These are phyloP conservation scores for Tachuris rubrigastra DNA, from an alignment of 2,113 vertebrate genomes.

Conservation along the genomic window DNA sequence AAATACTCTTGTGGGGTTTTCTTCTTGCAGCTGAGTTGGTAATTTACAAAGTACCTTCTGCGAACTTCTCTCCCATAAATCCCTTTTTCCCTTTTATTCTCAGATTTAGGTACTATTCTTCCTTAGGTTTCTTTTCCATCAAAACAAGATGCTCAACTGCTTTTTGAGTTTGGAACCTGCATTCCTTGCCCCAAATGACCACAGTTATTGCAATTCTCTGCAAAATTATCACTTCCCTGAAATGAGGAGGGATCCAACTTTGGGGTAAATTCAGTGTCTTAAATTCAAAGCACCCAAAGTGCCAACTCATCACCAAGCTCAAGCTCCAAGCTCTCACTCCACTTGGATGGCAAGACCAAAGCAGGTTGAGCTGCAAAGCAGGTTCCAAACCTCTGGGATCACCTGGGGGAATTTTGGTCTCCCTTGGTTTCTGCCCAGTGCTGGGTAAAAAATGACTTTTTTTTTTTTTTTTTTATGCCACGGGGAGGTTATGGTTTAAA, in stretches of 20 bases:
- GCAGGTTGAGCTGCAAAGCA: background rate
- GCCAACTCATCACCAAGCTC: background rate
- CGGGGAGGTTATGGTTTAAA: background rate
- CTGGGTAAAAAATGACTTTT: background rate
- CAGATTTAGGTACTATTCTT: background rate
- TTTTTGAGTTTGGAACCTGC: background rate
- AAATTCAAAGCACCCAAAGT: background rate
- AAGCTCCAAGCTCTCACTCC: background rate
- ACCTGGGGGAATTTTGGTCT: background rate
- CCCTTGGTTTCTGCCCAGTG: background rate
- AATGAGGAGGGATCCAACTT: background rate
- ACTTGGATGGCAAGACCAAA: background rate
- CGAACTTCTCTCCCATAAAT: background rate
- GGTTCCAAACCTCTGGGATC: background rate
- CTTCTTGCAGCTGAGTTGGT: background rate
- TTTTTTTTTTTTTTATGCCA: no score
- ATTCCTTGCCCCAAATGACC: background rate
- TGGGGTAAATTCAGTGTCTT: background rate
- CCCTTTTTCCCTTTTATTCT: background rate
- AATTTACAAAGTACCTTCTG: background rate
- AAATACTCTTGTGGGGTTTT: background rate
- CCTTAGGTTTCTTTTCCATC: background rate
- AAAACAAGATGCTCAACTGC: background rate
- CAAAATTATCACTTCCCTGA: background rate
- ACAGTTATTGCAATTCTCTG: background rate